These are phyloP conservation scores for Eudemis profundana DNA, from an alignment of 2,888 invertebrate species.

Conservation along the genomic window DNA sequence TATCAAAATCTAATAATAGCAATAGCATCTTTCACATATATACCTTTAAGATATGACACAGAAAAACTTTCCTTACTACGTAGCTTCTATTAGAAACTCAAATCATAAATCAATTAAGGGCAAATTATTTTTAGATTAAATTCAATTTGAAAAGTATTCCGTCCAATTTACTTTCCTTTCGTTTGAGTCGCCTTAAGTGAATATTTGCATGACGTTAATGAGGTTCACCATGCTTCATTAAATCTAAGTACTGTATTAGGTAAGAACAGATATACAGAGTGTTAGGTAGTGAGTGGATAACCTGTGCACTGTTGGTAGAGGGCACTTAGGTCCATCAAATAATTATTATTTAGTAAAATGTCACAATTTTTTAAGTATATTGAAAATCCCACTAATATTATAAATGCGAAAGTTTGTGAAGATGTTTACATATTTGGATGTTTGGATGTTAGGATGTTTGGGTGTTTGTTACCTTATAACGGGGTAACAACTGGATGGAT, in stretches of 20 bases:
- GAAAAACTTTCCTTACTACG: neutral
- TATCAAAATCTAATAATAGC: neutral
- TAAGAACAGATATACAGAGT: too few species aligned
- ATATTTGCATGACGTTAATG: constrained; percentile 78
- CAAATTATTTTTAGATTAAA: constrained; percentile 42
- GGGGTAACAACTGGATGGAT: too few species aligned
- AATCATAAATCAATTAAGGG: constrained; percentile 43
- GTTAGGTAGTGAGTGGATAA: too few species aligned
- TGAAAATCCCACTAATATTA: too few species aligned
- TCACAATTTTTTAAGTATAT: too few species aligned
- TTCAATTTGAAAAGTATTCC: constrained; percentile 53
- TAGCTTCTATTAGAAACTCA: constrained; percentile 16
- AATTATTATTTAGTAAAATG: too few species aligned
- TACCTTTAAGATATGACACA: neutral
- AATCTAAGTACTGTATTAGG: constrained; percentile 1
- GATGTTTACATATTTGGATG: too few species aligned
- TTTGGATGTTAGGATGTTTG: too few species aligned
- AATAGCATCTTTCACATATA: neutral
- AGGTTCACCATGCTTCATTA: constrained; percentile 52
- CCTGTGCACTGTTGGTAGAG: too few species aligned
- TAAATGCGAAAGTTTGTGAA: too few species aligned
- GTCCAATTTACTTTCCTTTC: constrained; percentile 65
- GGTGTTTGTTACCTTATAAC: too few species aligned
- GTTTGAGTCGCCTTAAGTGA: constrained; percentile 65
- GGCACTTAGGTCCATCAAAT: too few species aligned